Conservation (phyloP, 2,888 invertebrate species). For the Volucella inflata region DNA sequence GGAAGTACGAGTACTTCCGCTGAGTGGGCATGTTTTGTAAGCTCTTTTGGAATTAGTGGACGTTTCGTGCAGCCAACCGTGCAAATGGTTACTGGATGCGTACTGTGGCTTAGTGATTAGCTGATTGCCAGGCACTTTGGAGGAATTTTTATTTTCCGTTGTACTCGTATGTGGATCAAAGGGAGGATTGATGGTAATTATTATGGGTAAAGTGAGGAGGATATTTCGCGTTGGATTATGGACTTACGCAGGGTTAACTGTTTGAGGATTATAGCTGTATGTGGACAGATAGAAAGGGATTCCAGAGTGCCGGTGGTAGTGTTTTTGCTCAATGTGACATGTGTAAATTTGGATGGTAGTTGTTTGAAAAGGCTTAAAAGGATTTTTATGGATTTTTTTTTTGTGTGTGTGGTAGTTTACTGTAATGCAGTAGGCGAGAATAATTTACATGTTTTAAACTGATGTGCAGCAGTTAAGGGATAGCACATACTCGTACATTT, state of each 20-base stretch:
- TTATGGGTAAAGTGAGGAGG: conserved; percentile 41
- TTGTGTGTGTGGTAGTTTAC: neutral
- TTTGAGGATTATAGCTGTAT: conserved; percentile 5
- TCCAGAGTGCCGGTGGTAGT: neutral
- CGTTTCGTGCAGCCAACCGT: conserved; percentile 50
- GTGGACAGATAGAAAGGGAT: conserved; percentile 8
- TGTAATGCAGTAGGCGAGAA: too few relatives aligned
- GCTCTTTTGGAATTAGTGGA: conserved; percentile 59
- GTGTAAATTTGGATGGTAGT: conserved; percentile 12
- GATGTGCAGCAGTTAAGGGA: too few relatives aligned
- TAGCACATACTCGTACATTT: too few relatives aligned
- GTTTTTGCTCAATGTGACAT: conserved; percentile 13
- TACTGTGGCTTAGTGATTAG: conserved; percentile 70
- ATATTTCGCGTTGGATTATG: conserved; percentile 38
- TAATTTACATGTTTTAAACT: too few relatives aligned
- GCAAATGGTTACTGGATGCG: conserved; percentile 62
- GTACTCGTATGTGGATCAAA: conserved; percentile 31
- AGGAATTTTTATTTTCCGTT: conserved; percentile 34
- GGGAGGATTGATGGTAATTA: conserved; percentile 48
- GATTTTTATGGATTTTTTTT: neutral
- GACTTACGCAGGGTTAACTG: conserved; percentile 34
- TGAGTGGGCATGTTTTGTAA: conserved; percentile 60
- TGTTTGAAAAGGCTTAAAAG: conserved; percentile 16
- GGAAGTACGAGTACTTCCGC: conserved; percentile 15
- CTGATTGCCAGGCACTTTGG: conserved; percentile 66